Percentiles rank a stretch among this genome's conserved stretches.
These are phyloP conservation scores for Andrena bicolor DNA, from an alignment of 2,888 invertebrate species.

Conservation along the genomic window DNA sequence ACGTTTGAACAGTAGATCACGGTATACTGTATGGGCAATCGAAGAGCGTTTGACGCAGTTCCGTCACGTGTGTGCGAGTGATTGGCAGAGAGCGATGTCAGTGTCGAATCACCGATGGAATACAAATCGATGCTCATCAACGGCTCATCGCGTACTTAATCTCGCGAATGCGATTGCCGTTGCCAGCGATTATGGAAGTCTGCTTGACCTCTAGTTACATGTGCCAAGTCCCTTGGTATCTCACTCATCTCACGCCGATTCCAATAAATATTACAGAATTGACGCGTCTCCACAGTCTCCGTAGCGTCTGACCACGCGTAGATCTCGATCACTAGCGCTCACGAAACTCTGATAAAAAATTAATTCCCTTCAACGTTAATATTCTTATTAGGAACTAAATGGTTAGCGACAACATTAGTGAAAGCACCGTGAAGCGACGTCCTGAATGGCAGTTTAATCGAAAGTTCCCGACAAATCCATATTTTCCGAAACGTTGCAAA, in stretches of 20 bases:
- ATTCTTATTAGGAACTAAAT: not conserved
- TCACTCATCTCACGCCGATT: not conserved
- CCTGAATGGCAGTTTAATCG: not conserved
- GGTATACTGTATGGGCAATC: constrained; percentile 27
- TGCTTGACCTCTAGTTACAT: constrained; percentile 9
- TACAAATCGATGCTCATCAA: constrained; percentile 63
- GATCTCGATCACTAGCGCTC: not conserved
- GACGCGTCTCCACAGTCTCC: not conserved
- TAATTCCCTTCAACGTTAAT: constrained; percentile 4
- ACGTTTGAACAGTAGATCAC: constrained; percentile 29
- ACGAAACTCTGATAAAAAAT: not conserved
- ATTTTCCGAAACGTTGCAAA: constrained; percentile 2
- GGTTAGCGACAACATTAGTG: not conserved
- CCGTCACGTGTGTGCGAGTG: constrained; percentile 46
- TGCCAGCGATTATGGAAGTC: constrained; percentile 23
- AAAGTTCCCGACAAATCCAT: constrained; percentile 13
- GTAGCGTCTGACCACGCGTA: not conserved
- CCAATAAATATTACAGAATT: too few species aligned
- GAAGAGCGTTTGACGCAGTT: constrained; percentile 36
- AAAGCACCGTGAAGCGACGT: not conserved
- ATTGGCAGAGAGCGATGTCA: constrained; percentile 61
- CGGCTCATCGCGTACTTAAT: constrained; percentile 60
- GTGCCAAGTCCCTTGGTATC: constrained; percentile 11
- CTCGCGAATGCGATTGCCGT: constrained; percentile 46
- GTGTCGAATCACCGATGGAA: constrained; percentile 51